Evolutionary conservation across 2,113 vertebrate genomes (phyloP), one percentile per base, ranked within the genome.

Genomic region (Vulpes vulpes): DNA sequence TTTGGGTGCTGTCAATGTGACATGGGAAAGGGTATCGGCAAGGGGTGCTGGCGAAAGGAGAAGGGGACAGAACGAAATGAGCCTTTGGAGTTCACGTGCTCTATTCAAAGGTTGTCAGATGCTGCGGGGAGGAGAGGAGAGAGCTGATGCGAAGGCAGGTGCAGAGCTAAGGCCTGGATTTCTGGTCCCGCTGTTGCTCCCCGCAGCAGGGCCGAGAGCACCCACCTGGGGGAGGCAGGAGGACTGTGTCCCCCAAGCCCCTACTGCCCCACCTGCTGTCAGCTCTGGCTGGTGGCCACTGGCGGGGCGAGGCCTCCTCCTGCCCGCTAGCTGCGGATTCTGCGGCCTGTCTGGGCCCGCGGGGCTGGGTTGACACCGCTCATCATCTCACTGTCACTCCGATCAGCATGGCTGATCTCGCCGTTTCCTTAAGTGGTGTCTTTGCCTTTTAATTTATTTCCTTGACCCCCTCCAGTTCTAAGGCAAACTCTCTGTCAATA

Each of bases 371-470:
- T 97, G 89, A 96, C 76, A 32, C 65, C 35, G 64, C 89, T 15
- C 0, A 62, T 93, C 71, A 1, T 57, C 2, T 94, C 76, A n/a
- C 93, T 43, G 71, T 59, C n/a, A 8, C 62, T 59, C 69, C 78
- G 71, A 96, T 97, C 96, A 96, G 91, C 95, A 30, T 64, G 94
- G 69, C 92, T 69, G 90, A 85, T 97, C 95, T 98, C 92, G 23
- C 87, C 32, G 53, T 91, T 95, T 96, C 95, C 93, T 86, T 96
- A 96, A 98, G 83, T 90, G 94, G 90, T 81, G 89, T 51, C 96
- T 96, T 89, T 93, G 79, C 62, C 92, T 64, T 85, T 95, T 86
- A 96, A 97, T 98, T 98, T 97, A 94, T 95, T 96, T 97, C 25
- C 79, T 85, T 91, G 15, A 92, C 93, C 96, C 96, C 22, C 57